Evolutionary conservation across 2,797 vertebrate genomes (phyloP), one percentile per base, ranked within the genome.

Genomic region (Centroberyx gerrardi): DNA sequence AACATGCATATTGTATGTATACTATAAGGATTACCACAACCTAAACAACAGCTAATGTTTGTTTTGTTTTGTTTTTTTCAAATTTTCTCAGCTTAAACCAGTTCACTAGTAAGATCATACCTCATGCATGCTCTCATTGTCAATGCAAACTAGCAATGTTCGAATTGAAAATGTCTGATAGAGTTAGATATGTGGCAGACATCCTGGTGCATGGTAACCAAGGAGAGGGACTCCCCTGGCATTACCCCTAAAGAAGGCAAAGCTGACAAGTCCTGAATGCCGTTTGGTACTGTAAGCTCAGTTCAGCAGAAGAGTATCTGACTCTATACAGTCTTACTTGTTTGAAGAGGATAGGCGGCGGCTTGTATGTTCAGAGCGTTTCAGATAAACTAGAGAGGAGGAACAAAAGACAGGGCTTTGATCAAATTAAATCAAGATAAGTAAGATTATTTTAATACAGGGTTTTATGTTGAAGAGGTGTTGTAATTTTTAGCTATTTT

Each of bases 391-490:
- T 65, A 82, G 78, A 85, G 75, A 80, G 59, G 67, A 79, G 56
- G 80, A 90, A 88, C 77, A 84, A 86, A 86, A 78, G 68, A 80
- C 69, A 74, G 83, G 83, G 83, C 85, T 87, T 82, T 89, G 87
- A 88, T 91, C 80, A 90, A 88, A 87, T 78, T 62, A 84, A 90
- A 87, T 86, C 74, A 74, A 75, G 69, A 58, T 74, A 75, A 82
- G 82, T 74, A 76, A 82, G 83, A 88, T 85, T 84, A 86, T 91
- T 88, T 89, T 87, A 90, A 92, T 90, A 95, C 94, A 94, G 94
- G 94, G 92, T 95, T 94, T 92, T 90, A 91, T 90, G 83, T 85
- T 74, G 86, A 88, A 76, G 78, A 90, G 83, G 87, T 92, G 72
- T 66, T 81, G 82, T 87, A 83, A 89, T 86, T 76, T 92, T 83